Percentiles rank a stretch among this genome's conserved stretches.
phyloP scores from a whole-genome alignment of 2,797 vertebrate genomes.

The Neostethus bicornis region DNA sequence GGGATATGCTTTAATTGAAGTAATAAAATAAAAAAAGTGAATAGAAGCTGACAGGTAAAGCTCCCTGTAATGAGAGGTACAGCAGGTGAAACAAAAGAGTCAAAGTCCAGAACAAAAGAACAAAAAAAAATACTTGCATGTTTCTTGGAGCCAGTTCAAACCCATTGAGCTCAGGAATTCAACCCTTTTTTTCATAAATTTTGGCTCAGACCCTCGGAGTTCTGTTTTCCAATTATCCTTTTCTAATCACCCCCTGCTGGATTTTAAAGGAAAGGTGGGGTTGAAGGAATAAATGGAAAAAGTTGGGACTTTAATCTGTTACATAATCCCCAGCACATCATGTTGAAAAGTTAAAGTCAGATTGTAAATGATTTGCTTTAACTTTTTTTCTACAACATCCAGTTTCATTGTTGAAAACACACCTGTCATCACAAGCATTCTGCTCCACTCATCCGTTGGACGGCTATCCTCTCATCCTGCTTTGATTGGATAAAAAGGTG shows the following conservation, averaged over 20 bases:
- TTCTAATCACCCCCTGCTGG: constrained; percentile 58
- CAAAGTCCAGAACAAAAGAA: constrained; percentile 53
- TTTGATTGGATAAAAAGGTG: constrained; percentile 2
- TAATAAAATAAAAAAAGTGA: constrained; percentile 49
- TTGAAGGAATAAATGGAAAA: constrained; percentile 16
- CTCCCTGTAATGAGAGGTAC: constrained; percentile 58
- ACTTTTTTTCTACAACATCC: not conserved
- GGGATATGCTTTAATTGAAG: constrained; percentile 39
- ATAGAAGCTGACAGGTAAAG: constrained; percentile 65
- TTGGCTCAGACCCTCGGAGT: constrained; percentile 41
- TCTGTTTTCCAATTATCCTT: constrained; percentile 57
- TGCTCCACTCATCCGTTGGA: constrained; percentile 1
- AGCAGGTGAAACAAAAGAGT: constrained; percentile 66
- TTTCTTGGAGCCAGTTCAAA: constrained; percentile 63
- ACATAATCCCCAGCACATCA: constrained; percentile 32
- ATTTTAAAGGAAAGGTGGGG: constrained; percentile 29
- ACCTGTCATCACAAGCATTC: not conserved
- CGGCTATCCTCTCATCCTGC: not conserved
- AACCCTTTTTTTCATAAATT: constrained; percentile 15
- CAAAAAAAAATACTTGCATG: constrained; percentile 58
- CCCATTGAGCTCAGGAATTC: constrained; percentile 54
- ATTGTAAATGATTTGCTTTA: not conserved
- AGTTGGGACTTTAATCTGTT: constrained; percentile 39
- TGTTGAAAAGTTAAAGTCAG: constrained; percentile 2
- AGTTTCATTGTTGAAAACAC: not conserved